Conservation (phyloP, 2,888 invertebrate species). For the Drosophila recens region DNA sequence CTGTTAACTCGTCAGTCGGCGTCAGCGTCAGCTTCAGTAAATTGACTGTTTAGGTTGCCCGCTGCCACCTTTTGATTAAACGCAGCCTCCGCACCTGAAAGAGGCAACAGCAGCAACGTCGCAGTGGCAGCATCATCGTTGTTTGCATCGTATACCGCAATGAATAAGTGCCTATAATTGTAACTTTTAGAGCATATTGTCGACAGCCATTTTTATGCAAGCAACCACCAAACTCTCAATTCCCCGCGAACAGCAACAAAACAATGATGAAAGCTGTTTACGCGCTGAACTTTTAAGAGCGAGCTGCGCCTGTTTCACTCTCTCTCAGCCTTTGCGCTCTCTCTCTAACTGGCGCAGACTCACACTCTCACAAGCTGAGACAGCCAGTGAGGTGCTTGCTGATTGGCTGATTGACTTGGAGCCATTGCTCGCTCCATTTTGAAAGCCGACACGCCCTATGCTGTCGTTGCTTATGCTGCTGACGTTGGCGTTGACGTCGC, state of each 20-base stretch:
- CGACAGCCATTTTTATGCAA: slow-evolving; percentile 59
- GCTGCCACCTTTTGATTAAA: slow-evolving; percentile 62
- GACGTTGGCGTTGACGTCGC: slow-evolving; percentile 11
- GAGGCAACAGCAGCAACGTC: neutral
- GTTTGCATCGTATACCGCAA: slow-evolving; percentile 76
- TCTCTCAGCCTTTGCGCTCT: slow-evolving; percentile 15
- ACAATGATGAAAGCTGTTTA: slow-evolving; percentile 39
- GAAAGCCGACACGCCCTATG: slow-evolving; percentile 52
- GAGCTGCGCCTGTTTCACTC: slow-evolving; percentile 16
- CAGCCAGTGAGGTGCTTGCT: slow-evolving; percentile 14
- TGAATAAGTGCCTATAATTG: slow-evolving; percentile 80
- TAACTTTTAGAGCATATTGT: slow-evolving; percentile 66
- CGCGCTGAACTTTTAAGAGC: slow-evolving; percentile 15
- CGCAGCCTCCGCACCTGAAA: slow-evolving; percentile 44
- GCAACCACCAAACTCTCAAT: slow-evolving; percentile 9
- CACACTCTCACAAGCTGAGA: slow-evolving; percentile 8
- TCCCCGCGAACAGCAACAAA: slow-evolving; percentile 28
- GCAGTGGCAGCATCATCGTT: slow-evolving; percentile 53
- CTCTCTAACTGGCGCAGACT: slow-evolving; percentile 42
- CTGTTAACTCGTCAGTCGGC: slow-evolving; percentile 69
- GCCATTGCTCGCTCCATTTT: slow-evolving; percentile 67
- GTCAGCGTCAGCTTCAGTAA: slow-evolving; percentile 11
- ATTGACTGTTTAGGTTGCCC: slow-evolving; percentile 23
- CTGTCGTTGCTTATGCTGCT: slow-evolving; percentile 9
- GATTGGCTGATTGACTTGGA: slow-evolving; percentile 61